A percentile compares a stretch with the other conserved stretches of the same genome.
Conservation (phyloP, 2,888 invertebrate genomes). For the Torymus auratus region DNA sequence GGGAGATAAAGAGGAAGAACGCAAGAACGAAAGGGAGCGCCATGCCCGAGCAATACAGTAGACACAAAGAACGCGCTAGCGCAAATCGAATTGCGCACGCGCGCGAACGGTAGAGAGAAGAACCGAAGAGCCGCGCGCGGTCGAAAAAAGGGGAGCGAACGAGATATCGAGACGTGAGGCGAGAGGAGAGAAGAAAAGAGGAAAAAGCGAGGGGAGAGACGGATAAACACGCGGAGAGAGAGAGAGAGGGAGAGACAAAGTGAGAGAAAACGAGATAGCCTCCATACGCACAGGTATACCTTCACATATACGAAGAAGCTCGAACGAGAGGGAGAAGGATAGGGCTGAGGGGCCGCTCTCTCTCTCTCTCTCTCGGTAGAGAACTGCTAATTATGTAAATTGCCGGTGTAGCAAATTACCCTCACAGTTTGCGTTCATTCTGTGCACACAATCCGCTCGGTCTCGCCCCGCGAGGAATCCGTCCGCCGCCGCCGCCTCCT, state of each 20-base stretch:
- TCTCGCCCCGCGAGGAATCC: conserved; percentile 29
- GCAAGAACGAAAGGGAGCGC: no score
- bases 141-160: neutral
- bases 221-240: conserved; percentile 14
- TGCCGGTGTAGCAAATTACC: conserved; percentile 77
- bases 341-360: conserved; percentile 65
- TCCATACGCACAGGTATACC: neutral
- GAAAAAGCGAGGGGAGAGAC: neutral
- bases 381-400: conserved; percentile 77
- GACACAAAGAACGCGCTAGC: conserved; percentile 8
- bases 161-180: neutral
- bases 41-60: conserved; percentile 22
- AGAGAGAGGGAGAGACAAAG: conserved; percentile 52
- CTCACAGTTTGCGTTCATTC: conserved; percentile 77
- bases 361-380: no score
- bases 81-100: neutral
- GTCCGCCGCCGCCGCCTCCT: conserved; percentile 15
- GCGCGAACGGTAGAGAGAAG: conserved; percentile 17
- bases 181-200: neutral
- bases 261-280: conserved; percentile 48
- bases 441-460: conserved; percentile 72
- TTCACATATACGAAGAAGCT: conserved; percentile 18
- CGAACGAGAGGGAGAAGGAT: conserved; percentile 48
- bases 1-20: no score
- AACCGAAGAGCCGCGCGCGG: neutral